A percentile compares a stretch with the other conserved stretches of the same genome.
These are phyloP conservation scores for Phylloscopus trochilus DNA, from an alignment of 2,113 vertebrate genomes.

Conservation along the genomic window DNA sequence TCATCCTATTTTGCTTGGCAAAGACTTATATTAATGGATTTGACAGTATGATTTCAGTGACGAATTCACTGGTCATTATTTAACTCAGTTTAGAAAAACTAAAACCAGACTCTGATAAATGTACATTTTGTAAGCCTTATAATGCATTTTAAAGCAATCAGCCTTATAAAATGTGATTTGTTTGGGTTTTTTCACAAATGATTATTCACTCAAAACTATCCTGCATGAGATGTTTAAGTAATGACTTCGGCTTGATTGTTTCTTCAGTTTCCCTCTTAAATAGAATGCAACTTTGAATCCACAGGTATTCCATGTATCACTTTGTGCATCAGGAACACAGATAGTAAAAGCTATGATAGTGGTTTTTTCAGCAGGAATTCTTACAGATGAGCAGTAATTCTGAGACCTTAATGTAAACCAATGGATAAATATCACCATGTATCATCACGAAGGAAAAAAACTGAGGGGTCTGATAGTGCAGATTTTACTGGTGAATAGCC, in stretches of 20 bases:
- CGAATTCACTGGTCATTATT: not conserved
- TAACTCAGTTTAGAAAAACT: not conserved
- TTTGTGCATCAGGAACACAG: not conserved
- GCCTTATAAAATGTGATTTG: not conserved
- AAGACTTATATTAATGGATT: not conserved
- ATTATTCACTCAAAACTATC: not conserved
- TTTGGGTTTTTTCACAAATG: not conserved
- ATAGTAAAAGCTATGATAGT: fast-evolving
- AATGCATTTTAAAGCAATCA: not conserved
- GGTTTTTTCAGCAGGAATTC: not conserved
- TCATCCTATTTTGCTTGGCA: not conserved
- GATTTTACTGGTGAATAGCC: not conserved
- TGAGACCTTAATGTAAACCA: not conserved
- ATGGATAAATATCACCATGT: not conserved
- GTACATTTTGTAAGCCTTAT: not conserved
- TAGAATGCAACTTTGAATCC: constrained; percentile 2
- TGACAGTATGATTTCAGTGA: not conserved
- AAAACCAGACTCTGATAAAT: not conserved
- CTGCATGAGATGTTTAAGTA: not conserved
- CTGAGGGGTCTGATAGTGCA: not conserved
- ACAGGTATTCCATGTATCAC: constrained; percentile 21
- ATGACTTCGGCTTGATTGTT: not conserved
- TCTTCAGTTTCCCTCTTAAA: not conserved
- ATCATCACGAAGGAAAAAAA: not conserved
- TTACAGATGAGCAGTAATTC: not conserved